Base-by-base conservation (phyloP, 2,113 vertebrate genomes). In the Notothenia coriiceps region DNA sequence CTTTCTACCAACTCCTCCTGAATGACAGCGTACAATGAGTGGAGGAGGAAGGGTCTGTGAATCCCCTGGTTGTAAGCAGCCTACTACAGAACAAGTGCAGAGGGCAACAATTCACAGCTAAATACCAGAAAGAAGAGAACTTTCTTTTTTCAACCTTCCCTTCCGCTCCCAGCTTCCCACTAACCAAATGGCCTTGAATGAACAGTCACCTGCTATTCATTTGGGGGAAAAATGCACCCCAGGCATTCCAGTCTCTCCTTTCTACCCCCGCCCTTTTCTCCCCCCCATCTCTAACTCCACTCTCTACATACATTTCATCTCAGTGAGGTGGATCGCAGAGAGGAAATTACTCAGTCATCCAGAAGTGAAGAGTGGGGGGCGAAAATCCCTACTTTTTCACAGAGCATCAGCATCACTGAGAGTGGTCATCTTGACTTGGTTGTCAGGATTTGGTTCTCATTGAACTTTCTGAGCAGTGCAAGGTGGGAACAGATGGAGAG, bases 181-280 rank as follows among this genome's bases (percentile, higher is more conserved):
- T 81, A 72, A 69, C 82, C 83, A 65, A 89, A 71, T 50, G 70
- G 65, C 73, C 84, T 69, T 46, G 85, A 91, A 84, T 88, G 86
- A 91, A 90, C 79, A 85, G 92, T 95, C 94, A 94, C 93, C 94
- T 95, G 95, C 92, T 95, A 95, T 93, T 94, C 91, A 95, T 95
- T 95, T 94, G 77, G 86, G 70, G 71, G 5, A 82, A 69, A 89
- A 93, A 91, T 90, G 86, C 80, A 92, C 92, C 87, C 89, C 84
- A 90, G 91, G 92, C 92, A 92, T 94, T 94, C 88, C 88, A 87
- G 77, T 63, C 77, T 84, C 67, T 76, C 70, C 18, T 66, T 77
- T 76, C 73, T 56, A 40, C 35, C 46, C 64, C 25, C 22, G 22
- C 44, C 50, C 29, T 54, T n/a, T 33, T 22, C 67, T 29, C 51